Evolutionary conservation across 1,140 invertebrate species (phyloP).

Genomic region (Sogatella furcifera): DNA sequence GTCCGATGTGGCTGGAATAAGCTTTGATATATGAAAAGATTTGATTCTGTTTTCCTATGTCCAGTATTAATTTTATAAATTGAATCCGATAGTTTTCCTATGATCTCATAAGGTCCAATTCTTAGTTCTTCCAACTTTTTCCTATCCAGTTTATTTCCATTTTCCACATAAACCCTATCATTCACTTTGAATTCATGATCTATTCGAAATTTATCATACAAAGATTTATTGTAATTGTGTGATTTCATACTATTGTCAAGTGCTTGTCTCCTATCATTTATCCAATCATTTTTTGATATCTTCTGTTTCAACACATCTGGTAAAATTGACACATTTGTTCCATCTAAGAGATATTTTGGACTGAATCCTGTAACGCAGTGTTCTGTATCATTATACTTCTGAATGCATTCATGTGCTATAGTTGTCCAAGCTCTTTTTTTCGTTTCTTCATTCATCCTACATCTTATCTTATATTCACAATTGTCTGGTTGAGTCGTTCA

Average conservation of each 20-base stretch:
- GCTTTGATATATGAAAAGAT: slow-evolving; percentile 23
- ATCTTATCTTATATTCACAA: slow-evolving; percentile 31
- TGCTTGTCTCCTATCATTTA: slow-evolving; percentile 18
- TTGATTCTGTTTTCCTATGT: slow-evolving; percentile 22
- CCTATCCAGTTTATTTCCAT: slow-evolving; percentile 23
- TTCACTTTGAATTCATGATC: slow-evolving; percentile 16
- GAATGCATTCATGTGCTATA: slow-evolving; percentile 28
- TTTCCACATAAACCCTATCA: slow-evolving; percentile 24
- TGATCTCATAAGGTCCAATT: slow-evolving; percentile 22
- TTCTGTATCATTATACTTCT: slow-evolving; percentile 31
- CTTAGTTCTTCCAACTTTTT: slow-evolving; percentile 23
- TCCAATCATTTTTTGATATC: neutral
- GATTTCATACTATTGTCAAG: slow-evolving; percentile 20
- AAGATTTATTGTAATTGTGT: slow-evolving; percentile 23
- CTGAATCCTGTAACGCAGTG: slow-evolving; percentile 28
- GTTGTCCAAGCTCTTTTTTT: slow-evolving; percentile 29
- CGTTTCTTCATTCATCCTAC: slow-evolving; percentile 28
- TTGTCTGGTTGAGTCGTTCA: slow-evolving; percentile 28
- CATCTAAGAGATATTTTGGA: slow-evolving; percentile 29
- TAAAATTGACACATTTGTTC: slow-evolving; percentile 17
- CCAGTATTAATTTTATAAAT: slow-evolving; percentile 22
- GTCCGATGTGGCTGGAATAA: slow-evolving; percentile 11
- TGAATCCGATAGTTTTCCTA: slow-evolving; percentile 23
- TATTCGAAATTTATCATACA: slow-evolving; percentile 20
- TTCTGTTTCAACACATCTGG: slow-evolving; percentile 11